Evolutionary conservation across 1,140 invertebrate species (phyloP), one percentile per base, ranked within the genome.

Genomic region (Drosophila sulfurigaster): DNA sequence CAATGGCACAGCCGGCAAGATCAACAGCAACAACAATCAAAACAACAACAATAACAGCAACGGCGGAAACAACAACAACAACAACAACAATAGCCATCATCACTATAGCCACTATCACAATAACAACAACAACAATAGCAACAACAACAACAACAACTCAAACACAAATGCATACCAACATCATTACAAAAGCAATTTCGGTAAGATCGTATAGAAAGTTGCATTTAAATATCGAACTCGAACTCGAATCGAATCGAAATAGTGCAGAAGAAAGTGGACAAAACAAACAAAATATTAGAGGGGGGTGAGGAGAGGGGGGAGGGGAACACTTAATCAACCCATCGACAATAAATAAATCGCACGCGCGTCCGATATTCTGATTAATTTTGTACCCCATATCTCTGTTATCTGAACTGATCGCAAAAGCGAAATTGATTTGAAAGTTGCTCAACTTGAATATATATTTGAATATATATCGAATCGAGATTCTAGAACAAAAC

Each of bases 111-210:
- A 63, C 46, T 13, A 70, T 56, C 15, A 64, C 51, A 71, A 41
- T 43, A 72, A 59, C 20, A 78, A 64, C 43, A 75, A 72, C 59
- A 85, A 75, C 45, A 60, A 57, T 35, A 62, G 76, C 38, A 68
- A 35, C 46, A 69, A 54, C 20, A 70, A 46, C 32, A 78, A 64
- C 48, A 75, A 69, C 63, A 85, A 77, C 41, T 68, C 62, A 43
- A 77, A 76, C 32, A 71, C 72, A 46, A 85, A 82, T 71, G 63
- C 79, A 77, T 89, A 88, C 69, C 90, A 87, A 57, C 91, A 91
- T 75, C 91, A 91, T 75, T 83, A 92, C 62, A 91, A 82, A 81
- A 91, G 81, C 57, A 92, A 92, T 72, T 92, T 92, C 54, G 91
- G 91, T 92, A 91, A 92, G 89, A 51, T 3, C 41, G 15, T 25